Base-by-base conservation (phyloP, 2,113 vertebrate genomes). In the Prinia subflava region DNA sequence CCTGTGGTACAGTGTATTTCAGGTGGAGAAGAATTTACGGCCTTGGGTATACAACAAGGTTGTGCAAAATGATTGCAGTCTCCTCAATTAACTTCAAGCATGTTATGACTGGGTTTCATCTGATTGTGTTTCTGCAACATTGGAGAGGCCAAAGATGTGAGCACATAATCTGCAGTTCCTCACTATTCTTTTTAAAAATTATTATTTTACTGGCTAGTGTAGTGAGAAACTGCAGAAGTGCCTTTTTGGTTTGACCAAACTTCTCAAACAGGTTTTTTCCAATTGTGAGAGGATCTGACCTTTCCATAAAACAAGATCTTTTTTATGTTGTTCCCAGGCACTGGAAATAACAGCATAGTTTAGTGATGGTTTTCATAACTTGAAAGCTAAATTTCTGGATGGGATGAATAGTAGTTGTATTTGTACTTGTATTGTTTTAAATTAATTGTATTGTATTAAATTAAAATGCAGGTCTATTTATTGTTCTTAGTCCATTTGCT, bases 301-400 rank as follows among this genome's bases (percentile, higher is more conserved):
- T 97, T 97, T 96, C 94, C 84, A 96, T 87, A 97, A 95, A 96
- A 95, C 50, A 94, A 81, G 69, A 94, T 83, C 25, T 93, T 97
- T 96, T 95, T 93, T 60, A 96, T 95, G 82, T 85, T 81, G 50
- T 96, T 82, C 91, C 91, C 95, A 96, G 95, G 83, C 67, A 86
- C 89, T 89, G 89, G 77, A 94, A 96, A 91, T 17, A 91, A 68
- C 60, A 95, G 14, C 47, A 78, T 41, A 60, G 6, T 62, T 96
- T 83, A 84, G 53, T 42, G 24, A 35, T 73, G 81, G 90, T 83
- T 96, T 96, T 92, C 10, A 49, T 71, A 46, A 81, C 77, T 95
- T 90, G 57, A 96, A 96, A 92, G 47, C 30, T 71, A 82, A 87
- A 87, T 79, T 97, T 83, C 59, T 96, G 79, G 28, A 73, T 89